Percentiles rank a stretch among this genome's conserved stretches.
Evolutionary conservation across 2,113 vertebrate genomes (phyloP).

Genomic region (Eupsittula cactorum): DNA sequence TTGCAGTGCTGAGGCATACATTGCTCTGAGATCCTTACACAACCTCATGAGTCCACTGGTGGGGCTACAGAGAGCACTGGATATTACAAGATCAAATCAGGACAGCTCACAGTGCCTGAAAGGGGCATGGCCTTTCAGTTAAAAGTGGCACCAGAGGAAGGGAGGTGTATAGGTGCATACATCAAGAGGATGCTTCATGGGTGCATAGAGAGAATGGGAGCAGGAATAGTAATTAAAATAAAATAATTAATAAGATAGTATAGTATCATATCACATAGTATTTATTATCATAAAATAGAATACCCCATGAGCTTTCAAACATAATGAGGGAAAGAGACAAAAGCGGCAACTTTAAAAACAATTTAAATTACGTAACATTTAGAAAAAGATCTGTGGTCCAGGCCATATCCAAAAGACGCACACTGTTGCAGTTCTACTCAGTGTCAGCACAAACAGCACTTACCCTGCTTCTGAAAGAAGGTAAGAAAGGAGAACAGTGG

Average conservation of each 20-base stretch:
- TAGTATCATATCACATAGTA: neutral
- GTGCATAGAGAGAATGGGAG: neutral
- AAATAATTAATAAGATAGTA: neutral
- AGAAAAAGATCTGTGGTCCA: neutral
- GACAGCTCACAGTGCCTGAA: neutral
- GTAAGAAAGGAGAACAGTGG: neutral
- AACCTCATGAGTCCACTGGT: neutral
- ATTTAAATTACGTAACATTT: neutral
- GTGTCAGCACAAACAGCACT: neutral
- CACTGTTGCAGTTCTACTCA: neutral
- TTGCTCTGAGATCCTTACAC: neutral
- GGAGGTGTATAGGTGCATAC: neutral
- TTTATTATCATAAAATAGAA: neutral
- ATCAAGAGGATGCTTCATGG: neutral
- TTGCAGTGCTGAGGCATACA: neutral
- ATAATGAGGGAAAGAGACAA: neutral
- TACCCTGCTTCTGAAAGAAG: neutral
- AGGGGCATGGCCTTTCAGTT: neutral
- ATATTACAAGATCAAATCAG: neutral
- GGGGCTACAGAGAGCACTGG: neutral
- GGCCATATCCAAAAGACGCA: neutral
- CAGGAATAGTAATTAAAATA: neutral
- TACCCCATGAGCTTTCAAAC: neutral
- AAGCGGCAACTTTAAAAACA: neutral
- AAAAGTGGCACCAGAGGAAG: neutral